A percentile compares a stretch with the other conserved stretches of the same genome.
These are phyloP conservation scores for Podabrus alpinus DNA, from an alignment of 2,888 invertebrate species.

Conservation along the genomic window DNA sequence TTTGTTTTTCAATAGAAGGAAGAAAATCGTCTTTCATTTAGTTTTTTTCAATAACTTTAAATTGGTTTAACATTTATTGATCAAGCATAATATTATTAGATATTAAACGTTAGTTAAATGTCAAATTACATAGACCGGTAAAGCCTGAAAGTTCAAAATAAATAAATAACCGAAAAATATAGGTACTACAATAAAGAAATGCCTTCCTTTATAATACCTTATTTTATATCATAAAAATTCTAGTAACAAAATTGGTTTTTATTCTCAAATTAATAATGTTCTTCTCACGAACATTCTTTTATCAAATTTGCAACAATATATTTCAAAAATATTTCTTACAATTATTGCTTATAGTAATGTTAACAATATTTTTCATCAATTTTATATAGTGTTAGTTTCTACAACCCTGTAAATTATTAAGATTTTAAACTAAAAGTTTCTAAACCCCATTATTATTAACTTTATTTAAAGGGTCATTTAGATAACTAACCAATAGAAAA, in stretches of 20 bases:
- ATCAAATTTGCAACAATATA: background rate
- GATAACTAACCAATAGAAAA: too few relatives aligned
- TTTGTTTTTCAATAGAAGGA: background rate
- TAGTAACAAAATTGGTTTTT: background rate
- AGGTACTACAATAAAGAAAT: too few relatives aligned
- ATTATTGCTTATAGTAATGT: too few relatives aligned
- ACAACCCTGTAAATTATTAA: too few relatives aligned
- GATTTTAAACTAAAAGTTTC: too few relatives aligned
- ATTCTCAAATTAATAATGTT: background rate
- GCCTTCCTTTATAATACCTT: background rate
- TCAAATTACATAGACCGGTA: background rate
- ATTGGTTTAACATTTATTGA: background rate
- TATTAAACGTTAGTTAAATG: background rate
- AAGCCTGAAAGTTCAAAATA: background rate
- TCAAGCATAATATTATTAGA: background rate
- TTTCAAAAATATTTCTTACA: too few relatives aligned
- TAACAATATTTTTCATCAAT: too few relatives aligned
- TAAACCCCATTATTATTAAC: too few relatives aligned
- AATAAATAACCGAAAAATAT: background rate
- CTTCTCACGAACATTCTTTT: background rate
- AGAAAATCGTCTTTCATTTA: background rate
- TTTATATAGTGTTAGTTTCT: too few relatives aligned
- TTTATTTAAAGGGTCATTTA: too few relatives aligned
- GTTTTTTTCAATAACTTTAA: background rate
- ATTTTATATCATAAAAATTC: background rate